Percentiles rank a stretch among this genome's conserved stretches.
phyloP scores from a whole-genome alignment of 1,140 invertebrate species.

The Homalodisca vitripennis region DNA sequence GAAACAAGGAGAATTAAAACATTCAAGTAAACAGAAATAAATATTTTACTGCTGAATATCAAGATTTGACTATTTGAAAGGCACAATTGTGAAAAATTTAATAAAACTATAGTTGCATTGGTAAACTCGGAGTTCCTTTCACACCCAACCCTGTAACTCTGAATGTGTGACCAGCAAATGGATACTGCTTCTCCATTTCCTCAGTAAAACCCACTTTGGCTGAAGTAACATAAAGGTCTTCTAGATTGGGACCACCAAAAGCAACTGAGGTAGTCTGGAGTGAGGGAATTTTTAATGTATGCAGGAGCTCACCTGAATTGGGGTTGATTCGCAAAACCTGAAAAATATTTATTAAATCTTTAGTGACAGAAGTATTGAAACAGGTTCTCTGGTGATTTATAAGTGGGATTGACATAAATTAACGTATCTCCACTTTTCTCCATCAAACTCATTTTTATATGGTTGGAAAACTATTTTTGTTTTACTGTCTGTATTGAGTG shows the following conservation, averaged over 20 bases:
- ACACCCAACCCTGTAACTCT: conserved; percentile 46
- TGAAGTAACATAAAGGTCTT: conserved; percentile 75
- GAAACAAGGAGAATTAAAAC: no score
- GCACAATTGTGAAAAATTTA: no score
- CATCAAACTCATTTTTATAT: no score
- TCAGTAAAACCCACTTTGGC: conserved; percentile 48
- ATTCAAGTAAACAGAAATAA: no score
- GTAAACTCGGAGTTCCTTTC: conserved; percentile 38
- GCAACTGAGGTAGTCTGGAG: conserved; percentile 73
- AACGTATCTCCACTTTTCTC: no score
- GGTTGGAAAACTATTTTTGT: no score
- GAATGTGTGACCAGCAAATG: conserved; percentile 50
- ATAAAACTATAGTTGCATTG: conserved; percentile 23
- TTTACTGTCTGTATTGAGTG: no score
- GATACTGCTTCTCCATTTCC: conserved; percentile 33
- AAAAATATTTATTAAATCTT: not conserved
- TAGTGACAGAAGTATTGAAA: no score
- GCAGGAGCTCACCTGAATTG: conserved; percentile 54
- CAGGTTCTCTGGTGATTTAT: no score
- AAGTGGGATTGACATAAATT: no score
- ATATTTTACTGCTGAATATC: no score
- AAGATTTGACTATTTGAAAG: no score
- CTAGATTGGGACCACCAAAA: conserved; percentile 74
- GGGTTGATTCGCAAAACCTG: conserved; percentile 57
- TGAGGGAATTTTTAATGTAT: conserved; percentile 62